Evolutionary conservation across 2,888 invertebrate genomes (phyloP), one percentile per base, ranked within the genome.

Genomic region (Apamea anceps): DNA sequence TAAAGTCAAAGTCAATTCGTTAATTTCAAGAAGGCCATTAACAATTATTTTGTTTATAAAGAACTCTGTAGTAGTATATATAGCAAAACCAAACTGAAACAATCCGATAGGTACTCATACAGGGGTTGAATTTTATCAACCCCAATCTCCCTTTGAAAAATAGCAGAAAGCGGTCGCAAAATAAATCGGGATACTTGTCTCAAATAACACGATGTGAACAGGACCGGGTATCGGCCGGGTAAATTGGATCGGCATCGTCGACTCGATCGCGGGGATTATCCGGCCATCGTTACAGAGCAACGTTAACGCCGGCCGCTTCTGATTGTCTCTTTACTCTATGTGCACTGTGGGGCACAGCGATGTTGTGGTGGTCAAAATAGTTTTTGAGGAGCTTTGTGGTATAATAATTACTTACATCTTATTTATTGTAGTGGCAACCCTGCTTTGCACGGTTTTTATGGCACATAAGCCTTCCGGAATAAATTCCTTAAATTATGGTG

Each of bases 231-330:
- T 89, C 80, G 51, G 70, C 81, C 72, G 79, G 82, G 91, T 91
- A 93, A 94, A 94, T 94, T 94, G 94, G 94, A 94, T 93, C 89
- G 90, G 89, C 91, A 89, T 88, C 90, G 90, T 89, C 80, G 89
- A 88, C 81, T 89, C 90, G 89, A 90, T 89, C 88, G 84, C 84
- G 87, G 80, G 91, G 91, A 91, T 91, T 91, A 92, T 92, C 91
- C 88, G 84, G 84, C 74, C 88, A 88, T 91, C 91, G 92, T 93
- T 93, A 92, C 85, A 79, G 79, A 77, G 84, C 83, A 77, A 90
- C 91, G 91, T 90, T 89, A 90, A 91, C 92, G 91, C 85, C 87
- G 83, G 91, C 91, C 91, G 91, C 88, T 89, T 93, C 91, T 93
- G 93, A 93, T 93, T 93, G 93, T 92, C 90, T 92, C 91, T 87